phyloP scores from a whole-genome alignment of 1,140 invertebrate species.

The Drosophila kepulauana region DNA sequence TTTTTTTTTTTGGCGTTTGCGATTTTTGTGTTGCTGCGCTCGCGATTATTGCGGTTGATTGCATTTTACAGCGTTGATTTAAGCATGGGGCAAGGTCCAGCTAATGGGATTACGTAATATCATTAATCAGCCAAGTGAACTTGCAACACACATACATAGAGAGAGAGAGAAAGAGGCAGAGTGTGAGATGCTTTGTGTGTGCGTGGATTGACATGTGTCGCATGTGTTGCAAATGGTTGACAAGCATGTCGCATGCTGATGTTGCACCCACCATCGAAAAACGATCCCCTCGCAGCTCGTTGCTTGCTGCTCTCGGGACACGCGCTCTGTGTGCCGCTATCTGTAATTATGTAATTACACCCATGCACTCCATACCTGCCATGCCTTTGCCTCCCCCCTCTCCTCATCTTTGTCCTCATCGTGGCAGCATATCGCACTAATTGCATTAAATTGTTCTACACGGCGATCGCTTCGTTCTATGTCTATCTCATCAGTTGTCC shows the following conservation, averaged over 20 bases:
- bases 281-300: neutral
- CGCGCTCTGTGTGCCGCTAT: slow-evolving; percentile 54
- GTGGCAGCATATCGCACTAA: slow-evolving; percentile 66
- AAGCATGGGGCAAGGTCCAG: slow-evolving; percentile 20
- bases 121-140: slow-evolving; percentile 76
- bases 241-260: slow-evolving; percentile 36
- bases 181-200: slow-evolving; percentile 8
- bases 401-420: neutral
- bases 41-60: slow-evolving; percentile 78
- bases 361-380: slow-evolving; percentile 4
- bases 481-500: slow-evolving; percentile 40
- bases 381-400: neutral
- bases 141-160: slow-evolving; percentile 25
- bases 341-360: slow-evolving; percentile 77
- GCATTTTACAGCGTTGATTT: slow-evolving; percentile 50
- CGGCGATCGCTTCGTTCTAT: slow-evolving; percentile 41
- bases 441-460: slow-evolving; percentile 80
- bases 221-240: slow-evolving; percentile 34
- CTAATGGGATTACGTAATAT: slow-evolving; percentile 78
- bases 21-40: slow-evolving; percentile 27
- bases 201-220: slow-evolving; percentile 56
- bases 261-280: slow-evolving; percentile 35
- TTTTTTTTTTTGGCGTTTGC: neutral
- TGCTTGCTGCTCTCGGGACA: slow-evolving; percentile 36
- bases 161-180: neutral